Evolutionary conservation across 2,113 vertebrate genomes (phyloP), one percentile per base, ranked within the genome.

Genomic region (Hepsetus odoe): DNA sequence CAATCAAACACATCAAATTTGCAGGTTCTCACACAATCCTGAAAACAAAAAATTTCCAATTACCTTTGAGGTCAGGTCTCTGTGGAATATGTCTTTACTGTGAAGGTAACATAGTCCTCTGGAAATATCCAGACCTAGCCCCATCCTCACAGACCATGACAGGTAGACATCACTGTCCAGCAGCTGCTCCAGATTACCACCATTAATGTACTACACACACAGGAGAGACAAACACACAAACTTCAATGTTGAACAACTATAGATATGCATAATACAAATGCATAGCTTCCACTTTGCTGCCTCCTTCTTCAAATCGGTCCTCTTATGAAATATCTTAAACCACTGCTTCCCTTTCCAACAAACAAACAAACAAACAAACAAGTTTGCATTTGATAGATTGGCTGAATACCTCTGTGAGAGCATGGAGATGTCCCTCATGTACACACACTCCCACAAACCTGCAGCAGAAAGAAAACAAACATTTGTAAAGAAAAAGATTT

Each of bases 41-140:
- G n/a, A n/a, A n/a, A n/a, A n/a, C n/a, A n/a, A n/a, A n/a, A n/a
- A n/a, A n/a, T n/a, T n/a, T n/a, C n/a, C n/a, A n/a, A n/a, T n/a
- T 0, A 98, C 96, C 96, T 98, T 99, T 82, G 97, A 98, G 49
- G 96, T 98, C 85, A 99, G 95, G 90, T 99, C 97, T 0, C 97
- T 90, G 89, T 99, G 97, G 86, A 99, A 98, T 80, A 98, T 95
- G 78, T 94, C 97, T 85, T 96, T 98, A 89, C 93, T 94, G 89
- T 99, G 97, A 70, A 99, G 93, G 89, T 99, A 99, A 79, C 87
- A 90, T 16, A 99, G 92, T 35, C 97, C 97, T 0, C 74, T 76
- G 76, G 95, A 93, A 0, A 99, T 96, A 81, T 98, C 96, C 88
- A 96, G 91, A 49, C 95, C 95, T 77, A 99, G 90, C 53, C 79